These are phyloP conservation scores for Falco punctatus DNA, from an alignment of 2,113 vertebrate genomes.

Conservation along the genomic window DNA sequence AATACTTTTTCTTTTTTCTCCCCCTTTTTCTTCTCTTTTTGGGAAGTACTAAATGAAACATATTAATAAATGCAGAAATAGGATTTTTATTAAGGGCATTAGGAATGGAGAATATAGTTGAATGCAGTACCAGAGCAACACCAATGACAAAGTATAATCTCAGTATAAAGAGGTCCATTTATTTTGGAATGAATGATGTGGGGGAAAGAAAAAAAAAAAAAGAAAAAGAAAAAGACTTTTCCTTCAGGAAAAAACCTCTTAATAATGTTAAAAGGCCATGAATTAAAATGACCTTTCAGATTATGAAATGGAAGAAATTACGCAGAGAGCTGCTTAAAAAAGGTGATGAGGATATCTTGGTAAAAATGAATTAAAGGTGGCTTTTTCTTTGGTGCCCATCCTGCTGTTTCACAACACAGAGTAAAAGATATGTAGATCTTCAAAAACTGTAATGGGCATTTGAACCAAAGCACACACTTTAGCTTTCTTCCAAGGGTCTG, in stretches of 20 bases:
- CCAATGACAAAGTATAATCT: background rate
- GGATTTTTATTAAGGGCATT: background rate
- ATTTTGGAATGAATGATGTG: background rate
- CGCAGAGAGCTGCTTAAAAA: conserved; percentile 2
- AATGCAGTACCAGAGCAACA: background rate
- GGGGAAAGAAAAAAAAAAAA: background rate
- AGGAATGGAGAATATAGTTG: background rate
- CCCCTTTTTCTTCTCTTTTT: background rate
- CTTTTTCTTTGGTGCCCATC: background rate
- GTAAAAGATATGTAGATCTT: background rate
- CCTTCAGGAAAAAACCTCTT: background rate
- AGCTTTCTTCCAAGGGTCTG: background rate
- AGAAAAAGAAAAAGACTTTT: background rate
- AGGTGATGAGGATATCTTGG: background rate
- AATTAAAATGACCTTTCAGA: conserved; percentile 14
- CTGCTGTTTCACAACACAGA: background rate
- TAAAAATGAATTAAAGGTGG: background rate
- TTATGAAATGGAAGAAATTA: conserved; percentile 12
- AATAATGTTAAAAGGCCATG: background rate
- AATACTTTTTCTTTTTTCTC: background rate
- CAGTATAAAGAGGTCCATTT: background rate
- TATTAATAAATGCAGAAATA: background rate
- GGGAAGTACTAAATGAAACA: background rate
- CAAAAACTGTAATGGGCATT: background rate
- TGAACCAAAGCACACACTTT: background rate